Evolutionary conservation across 2,113 vertebrate genomes (phyloP).

Genomic region (Cephalopterus ornatus): DNA sequence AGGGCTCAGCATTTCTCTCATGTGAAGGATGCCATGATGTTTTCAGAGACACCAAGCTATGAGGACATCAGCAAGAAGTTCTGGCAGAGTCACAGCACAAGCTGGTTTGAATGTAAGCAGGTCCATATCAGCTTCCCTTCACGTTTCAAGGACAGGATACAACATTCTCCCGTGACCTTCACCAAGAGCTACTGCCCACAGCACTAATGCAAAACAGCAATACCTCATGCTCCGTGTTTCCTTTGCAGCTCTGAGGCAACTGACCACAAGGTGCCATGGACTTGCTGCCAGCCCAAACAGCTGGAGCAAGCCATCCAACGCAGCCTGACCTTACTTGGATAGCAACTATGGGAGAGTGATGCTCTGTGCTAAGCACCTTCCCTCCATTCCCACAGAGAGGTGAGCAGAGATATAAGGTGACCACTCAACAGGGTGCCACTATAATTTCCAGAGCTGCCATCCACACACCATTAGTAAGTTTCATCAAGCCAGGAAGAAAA

Average conservation of each 20-base stretch:
- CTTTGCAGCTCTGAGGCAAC: not conserved
- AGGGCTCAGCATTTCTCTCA: not conserved
- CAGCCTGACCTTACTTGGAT: not conserved
- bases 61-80: not conserved
- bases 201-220: not conserved
- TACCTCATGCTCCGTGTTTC: not conserved
- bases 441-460: not conserved
- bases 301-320: not conserved
- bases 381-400: not conserved
- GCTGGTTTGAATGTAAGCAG: not conserved
- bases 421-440: not conserved
- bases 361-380: not conserved
- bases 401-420: not conserved
- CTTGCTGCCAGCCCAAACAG: not conserved
- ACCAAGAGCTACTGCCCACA: not conserved
- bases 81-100: not conserved
- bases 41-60: not conserved
- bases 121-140: not conserved
- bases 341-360: not conserved
- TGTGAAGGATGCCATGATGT: not conserved
- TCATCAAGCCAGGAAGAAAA: not conserved
- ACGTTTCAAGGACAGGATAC: not conserved
- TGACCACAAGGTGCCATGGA: not conserved
- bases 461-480: not conserved
- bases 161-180: not conserved